Conservation (phyloP, 2,888 invertebrate genomes). For the Eupsilia transversa region DNA sequence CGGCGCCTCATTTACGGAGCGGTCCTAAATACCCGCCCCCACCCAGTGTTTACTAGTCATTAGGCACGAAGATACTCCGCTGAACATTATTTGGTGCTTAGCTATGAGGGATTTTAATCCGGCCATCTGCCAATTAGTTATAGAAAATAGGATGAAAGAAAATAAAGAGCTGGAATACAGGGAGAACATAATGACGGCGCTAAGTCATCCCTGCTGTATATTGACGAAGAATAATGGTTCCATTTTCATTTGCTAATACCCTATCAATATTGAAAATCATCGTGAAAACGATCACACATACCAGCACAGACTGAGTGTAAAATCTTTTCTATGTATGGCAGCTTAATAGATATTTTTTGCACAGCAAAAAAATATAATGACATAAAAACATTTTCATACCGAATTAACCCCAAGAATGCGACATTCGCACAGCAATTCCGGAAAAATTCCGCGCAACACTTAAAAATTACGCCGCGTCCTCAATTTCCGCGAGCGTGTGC, state of each 20-base stretch:
- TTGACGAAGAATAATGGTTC: conserved; percentile 1
- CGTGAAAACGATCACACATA: not conserved
- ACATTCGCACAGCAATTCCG: conserved; percentile 37
- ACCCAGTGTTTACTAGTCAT: conserved; percentile 85
- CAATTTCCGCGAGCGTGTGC: conserved; percentile 78
- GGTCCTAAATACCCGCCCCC: conserved; percentile 72
- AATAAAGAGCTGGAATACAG: not conserved
- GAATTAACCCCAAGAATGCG: conserved; percentile 67
- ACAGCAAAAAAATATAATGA: not conserved
- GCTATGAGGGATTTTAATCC: conserved; percentile 58
- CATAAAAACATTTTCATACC: conserved; percentile 17
- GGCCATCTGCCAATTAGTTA: conserved; percentile 50
- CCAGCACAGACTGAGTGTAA: no score
- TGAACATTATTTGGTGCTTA: conserved; percentile 64
- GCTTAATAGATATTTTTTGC: not conserved
- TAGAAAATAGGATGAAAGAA: conserved; percentile 33
- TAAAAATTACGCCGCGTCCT: conserved; percentile 68
- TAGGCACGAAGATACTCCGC: conserved; percentile 78
- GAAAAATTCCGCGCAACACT: conserved; percentile 65
- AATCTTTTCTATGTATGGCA: not conserved
- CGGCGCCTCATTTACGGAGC: conserved; percentile 82
- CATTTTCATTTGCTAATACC: not conserved
- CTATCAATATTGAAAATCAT: not conserved
- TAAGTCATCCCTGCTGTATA: not conserved
- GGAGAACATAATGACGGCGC: not conserved